These are phyloP conservation scores for Riptortus pedestris DNA, from an alignment of 1,140 invertebrate genomes.

Conservation along the genomic window DNA sequence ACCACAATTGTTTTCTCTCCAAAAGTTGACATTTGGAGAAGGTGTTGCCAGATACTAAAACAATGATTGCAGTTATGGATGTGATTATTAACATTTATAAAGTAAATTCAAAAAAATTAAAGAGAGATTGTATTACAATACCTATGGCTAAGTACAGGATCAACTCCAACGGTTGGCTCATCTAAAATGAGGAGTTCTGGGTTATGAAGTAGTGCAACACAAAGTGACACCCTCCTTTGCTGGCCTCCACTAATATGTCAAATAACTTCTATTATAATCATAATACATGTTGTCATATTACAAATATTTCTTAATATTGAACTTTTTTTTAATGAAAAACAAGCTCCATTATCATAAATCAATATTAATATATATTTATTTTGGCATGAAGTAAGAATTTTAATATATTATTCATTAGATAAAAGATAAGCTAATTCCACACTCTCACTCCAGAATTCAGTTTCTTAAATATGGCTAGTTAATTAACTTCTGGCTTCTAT, in stretches of 20 bases:
- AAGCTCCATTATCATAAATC: too few relatives aligned
- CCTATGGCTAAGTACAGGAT: constrained; percentile 45
- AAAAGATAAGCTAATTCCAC: too few relatives aligned
- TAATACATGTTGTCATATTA: too few relatives aligned
- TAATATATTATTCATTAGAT: too few relatives aligned
- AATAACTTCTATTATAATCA: constrained; percentile 27
- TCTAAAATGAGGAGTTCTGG: constrained; percentile 49
- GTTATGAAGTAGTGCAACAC: constrained; percentile 44
- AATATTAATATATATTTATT: too few relatives aligned
- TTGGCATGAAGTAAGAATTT: not conserved
- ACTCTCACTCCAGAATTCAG: too few relatives aligned
- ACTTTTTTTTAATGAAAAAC: too few relatives aligned
- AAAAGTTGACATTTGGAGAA: constrained; percentile 41
- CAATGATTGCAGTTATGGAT: not conserved
- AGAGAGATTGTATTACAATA: too few relatives aligned
- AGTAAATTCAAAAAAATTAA: not conserved
- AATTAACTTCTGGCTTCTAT: too few relatives aligned
- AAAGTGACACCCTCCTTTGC: constrained; percentile 44
- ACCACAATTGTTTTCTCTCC: constrained; percentile 64
- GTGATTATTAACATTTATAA: too few relatives aligned
- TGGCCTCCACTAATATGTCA: constrained; percentile 47
- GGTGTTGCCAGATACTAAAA: constrained; percentile 45
- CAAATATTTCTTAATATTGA: too few relatives aligned
- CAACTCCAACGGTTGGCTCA: constrained; percentile 49
- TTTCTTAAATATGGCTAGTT: too few relatives aligned